Base-by-base conservation (phyloP, 2,797 vertebrate species). In the Loris lydekkerianus region DNA sequence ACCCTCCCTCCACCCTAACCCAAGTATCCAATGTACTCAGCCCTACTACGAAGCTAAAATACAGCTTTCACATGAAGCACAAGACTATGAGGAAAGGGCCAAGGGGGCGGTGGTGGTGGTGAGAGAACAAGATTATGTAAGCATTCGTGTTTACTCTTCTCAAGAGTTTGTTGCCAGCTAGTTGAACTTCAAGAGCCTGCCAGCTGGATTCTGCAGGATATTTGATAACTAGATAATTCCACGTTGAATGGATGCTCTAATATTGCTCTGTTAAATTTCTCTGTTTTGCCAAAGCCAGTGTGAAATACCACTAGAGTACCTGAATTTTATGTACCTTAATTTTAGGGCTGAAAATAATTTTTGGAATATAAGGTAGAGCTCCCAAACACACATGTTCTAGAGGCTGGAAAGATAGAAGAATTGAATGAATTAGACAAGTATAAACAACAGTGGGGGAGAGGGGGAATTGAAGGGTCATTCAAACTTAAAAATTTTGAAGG, bases 261-360 rank as follows among this genome's bases (percentile, higher is more conserved):
- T 75, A 40, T 83, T 83, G 63, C 61, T 86, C 23, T 81, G 2
- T 81, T 96, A 69, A 61, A 34, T 86, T 91, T 34, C 1, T 91
- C 7, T 86, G 10, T 56, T 93, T 61, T 58, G 40, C 65, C 34
- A 91, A 43, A 69, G 31, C 21, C 23, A 63, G 15, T 83, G 77
- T 90, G 46, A 13, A 78, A 76, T 67, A 43, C 20, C 23, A 75
- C 5, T 72, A 31, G 60, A 60, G 14, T 65, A 65, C 69, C 18
- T 89, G 65, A 93, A 91, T 31, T 94, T 86, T 70, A 78, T 70
- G 25, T 75, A 15, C 18, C 23, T 37, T 61, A 76, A 18, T 91
- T 95, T 84, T 75, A 85, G 49, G 27, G 17, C 60, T 90, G 2
- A 34, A 75, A 84, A 56, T 92, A 40, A 85, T 40, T 86, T 94